Evolutionary conservation across 2,113 vertebrate species (phyloP), one percentile per base, ranked within the genome.

Genomic region (Perognathus longimembris): DNA sequence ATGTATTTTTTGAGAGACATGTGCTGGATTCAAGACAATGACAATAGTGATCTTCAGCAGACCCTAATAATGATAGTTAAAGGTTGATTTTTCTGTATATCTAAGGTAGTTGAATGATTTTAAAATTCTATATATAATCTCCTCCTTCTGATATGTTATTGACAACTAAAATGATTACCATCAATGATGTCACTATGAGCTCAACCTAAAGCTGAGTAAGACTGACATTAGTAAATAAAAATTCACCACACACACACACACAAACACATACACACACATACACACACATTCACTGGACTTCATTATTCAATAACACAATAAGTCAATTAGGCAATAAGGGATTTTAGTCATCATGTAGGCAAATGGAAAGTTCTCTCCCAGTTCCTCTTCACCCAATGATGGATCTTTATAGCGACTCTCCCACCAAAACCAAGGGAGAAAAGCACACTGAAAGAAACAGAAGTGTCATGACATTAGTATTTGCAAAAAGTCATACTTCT

Each of bases 1-100:
- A 69, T 50, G 14, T 40, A 30, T 93, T 85, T 91, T 73, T 77
- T 90, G 22, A 92, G 26, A 85, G 22, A 69, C 1, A 45, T 66
- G 42, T 3, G 5, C 32, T 85, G 26, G 9, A 7, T 82, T 93
- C 18, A 92, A 74, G 40, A 2, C 34, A 81, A 40, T 76, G n/a
- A 86, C 24, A 42, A 2, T 61, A 15, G 50, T 71, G 8, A 80
- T 71, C 64, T 32, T 50, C 42, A 80, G 90, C n/a, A 93, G 87
- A 81, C 17, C 61, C 14, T 88, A 66, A 77, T 50, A 73, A 73
- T 36, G 18, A 66, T 1, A 82, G 28, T 71, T 64, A 59, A 87
- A 91, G 84, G 3, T 92, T 30, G 77, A 36, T 64, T 61, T 54
- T 64, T 73, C n/a, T 93, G 18, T 42, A 87, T 36, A 80, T 7